phyloP scores from a whole-genome alignment of 2,113 vertebrate genomes.

The Budorcas taxicolor region DNA sequence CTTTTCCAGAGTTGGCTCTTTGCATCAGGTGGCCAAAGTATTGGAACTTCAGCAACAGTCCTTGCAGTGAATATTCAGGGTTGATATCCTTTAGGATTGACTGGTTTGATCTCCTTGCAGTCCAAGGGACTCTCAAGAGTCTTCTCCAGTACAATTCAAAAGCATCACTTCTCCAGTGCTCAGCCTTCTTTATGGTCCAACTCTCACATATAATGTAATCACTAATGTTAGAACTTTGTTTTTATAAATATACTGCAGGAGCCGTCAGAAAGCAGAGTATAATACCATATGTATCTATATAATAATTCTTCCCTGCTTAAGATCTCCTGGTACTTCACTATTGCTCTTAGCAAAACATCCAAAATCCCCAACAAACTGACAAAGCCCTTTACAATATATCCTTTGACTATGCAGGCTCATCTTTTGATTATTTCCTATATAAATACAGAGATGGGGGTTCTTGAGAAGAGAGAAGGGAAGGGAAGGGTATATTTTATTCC shows the following conservation, averaged over 20 bases:
- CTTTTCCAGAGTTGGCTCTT: background rate
- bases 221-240: background rate
- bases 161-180: background rate
- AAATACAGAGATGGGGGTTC: background rate
- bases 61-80: background rate
- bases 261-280: background rate
- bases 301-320: background rate
- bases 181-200: background rate
- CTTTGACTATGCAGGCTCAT: background rate
- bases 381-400: background rate
- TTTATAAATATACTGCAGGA: background rate
- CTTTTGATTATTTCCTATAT: background rate
- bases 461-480: background rate
- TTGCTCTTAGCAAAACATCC: background rate
- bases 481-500: background rate
- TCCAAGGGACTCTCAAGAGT: background rate
- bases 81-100: background rate
- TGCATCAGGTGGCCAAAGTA: background rate
- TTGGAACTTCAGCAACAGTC: background rate
- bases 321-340: background rate
- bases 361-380: background rate
- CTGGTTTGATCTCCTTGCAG: background rate
- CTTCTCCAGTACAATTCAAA: background rate
- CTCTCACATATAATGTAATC: background rate
- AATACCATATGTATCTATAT: background rate